Evolutionary conservation across 2,797 vertebrate species (phyloP).

Genomic region (Tokudaia muenninki): DNA sequence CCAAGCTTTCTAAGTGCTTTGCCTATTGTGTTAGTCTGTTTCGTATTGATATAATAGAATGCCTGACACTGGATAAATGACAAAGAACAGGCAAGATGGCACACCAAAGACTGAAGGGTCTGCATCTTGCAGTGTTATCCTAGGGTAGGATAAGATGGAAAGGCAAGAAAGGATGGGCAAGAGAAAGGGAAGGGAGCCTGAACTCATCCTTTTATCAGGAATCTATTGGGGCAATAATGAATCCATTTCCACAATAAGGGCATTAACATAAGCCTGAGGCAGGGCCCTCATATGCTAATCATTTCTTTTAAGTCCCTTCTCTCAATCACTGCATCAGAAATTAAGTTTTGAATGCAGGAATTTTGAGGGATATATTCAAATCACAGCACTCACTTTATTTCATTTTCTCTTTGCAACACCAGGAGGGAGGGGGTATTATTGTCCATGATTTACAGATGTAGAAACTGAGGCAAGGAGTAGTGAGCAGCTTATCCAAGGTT

Average conservation of each 20-base stretch:
- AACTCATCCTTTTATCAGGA: not conserved
- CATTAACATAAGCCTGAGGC: not conserved
- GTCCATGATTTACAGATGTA: constrained; percentile 51
- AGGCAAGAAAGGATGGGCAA: not conserved
- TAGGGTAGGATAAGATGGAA: not conserved
- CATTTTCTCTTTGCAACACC: constrained; percentile 19
- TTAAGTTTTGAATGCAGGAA: not conserved
- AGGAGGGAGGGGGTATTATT: not conserved
- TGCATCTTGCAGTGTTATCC: not conserved
- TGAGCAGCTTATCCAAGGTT: not conserved
- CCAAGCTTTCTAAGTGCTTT: constrained; percentile 40
- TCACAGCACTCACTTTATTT: constrained; percentile 1
- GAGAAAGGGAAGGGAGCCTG: not conserved
- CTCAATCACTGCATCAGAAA: not conserved
- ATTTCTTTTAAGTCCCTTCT: not conserved
- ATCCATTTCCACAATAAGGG: not conserved
- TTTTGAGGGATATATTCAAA: not conserved
- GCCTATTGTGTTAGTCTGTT: not conserved
- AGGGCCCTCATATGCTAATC: not conserved
- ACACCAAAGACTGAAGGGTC: not conserved
- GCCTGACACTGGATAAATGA: not conserved
- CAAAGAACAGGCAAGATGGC: not conserved
- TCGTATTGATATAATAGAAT: constrained; percentile 22
- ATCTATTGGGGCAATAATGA: not conserved
- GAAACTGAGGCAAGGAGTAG: constrained; percentile 37